These are phyloP conservation scores for Peromyscus maniculatus DNA, from an alignment of 2,113 vertebrate genomes.

Conservation along the genomic window DNA sequence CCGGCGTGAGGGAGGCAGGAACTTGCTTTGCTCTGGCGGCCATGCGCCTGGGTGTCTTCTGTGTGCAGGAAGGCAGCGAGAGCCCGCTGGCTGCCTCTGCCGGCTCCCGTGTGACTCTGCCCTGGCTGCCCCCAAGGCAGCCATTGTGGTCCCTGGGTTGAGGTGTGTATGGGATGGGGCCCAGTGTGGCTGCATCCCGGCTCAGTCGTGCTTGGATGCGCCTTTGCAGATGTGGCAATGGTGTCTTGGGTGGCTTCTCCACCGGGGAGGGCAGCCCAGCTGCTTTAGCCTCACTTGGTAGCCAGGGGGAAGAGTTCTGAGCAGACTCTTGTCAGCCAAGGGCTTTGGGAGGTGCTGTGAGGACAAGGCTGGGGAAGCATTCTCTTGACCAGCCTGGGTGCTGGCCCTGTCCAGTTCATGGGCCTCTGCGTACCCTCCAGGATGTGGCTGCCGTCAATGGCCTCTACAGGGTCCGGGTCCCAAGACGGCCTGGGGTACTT, in stretches of 20 bases:
- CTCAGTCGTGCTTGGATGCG: background rate
- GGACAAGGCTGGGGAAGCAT: background rate
- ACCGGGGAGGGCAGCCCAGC: conserved; percentile 76
- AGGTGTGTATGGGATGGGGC: rapidly evolving
- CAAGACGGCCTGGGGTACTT: conserved; percentile 87
- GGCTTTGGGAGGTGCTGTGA: too few species aligned
- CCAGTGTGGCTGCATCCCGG: background rate
- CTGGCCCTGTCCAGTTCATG: background rate
- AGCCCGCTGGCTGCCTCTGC: too few species aligned
- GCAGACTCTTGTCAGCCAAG: conserved; percentile 82
- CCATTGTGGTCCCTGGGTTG: too few species aligned
- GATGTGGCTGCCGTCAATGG: conserved; percentile 93
- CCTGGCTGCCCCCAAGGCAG: background rate
- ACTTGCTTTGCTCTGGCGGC: background rate
- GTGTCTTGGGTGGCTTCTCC: conserved; percentile 70
- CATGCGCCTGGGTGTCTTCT: background rate
- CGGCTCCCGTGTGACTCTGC: background rate
- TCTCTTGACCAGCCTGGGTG: rapidly evolving
- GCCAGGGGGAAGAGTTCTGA: conserved; percentile 87
- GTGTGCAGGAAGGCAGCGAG: background rate
- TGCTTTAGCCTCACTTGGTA: conserved; percentile 83
- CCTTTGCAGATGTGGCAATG: background rate
- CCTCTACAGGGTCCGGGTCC: conserved; percentile 92
- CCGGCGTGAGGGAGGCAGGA: background rate
- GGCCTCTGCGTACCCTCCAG: conserved; percentile 77